These are phyloP conservation scores for Sinhomidia bicolor DNA, from an alignment of 2,888 invertebrate genomes.

Conservation along the genomic window DNA sequence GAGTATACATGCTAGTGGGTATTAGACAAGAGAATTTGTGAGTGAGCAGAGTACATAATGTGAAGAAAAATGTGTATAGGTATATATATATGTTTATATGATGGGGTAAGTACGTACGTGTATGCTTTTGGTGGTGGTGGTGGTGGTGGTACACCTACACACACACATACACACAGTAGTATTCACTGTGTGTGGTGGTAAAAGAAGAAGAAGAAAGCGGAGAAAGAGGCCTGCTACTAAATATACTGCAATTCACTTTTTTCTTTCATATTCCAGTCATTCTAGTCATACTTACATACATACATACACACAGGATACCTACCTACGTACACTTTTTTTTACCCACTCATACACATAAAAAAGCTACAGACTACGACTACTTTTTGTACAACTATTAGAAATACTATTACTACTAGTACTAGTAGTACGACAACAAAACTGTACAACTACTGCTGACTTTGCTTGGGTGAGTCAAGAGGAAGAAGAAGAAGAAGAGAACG, in stretches of 20 bases:
- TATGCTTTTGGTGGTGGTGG: too few species aligned
- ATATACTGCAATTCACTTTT: conserved; percentile 62
- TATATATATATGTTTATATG: neutral
- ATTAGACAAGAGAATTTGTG: neutral
- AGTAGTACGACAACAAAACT: too few species aligned
- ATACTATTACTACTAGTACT: neutral
- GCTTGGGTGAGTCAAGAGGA: conserved; percentile 11
- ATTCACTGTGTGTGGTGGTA: too few species aligned
- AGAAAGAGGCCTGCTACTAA: conserved; percentile 40
- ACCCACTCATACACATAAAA: conserved; percentile 19
- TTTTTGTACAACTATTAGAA: too few species aligned
- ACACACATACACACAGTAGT: neutral
- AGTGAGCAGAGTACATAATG: neutral
- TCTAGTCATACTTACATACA: neutral
- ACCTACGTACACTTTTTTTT: neutral
- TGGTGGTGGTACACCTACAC: conserved; percentile 56
- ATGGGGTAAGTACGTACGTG: neutral
- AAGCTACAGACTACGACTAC: neutral
- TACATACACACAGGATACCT: neutral
- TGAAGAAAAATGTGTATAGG: neutral
- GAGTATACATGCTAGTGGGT: neutral
- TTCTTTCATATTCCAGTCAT: conserved; percentile 36
- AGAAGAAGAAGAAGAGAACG: too few species aligned
- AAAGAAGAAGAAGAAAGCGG: neutral
- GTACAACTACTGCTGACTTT: neutral